Percentiles rank a stretch among this genome's conserved stretches.
These are phyloP conservation scores for Anagyrus pseudococci DNA, from an alignment of 2,888 invertebrate genomes.

Conservation along the genomic window DNA sequence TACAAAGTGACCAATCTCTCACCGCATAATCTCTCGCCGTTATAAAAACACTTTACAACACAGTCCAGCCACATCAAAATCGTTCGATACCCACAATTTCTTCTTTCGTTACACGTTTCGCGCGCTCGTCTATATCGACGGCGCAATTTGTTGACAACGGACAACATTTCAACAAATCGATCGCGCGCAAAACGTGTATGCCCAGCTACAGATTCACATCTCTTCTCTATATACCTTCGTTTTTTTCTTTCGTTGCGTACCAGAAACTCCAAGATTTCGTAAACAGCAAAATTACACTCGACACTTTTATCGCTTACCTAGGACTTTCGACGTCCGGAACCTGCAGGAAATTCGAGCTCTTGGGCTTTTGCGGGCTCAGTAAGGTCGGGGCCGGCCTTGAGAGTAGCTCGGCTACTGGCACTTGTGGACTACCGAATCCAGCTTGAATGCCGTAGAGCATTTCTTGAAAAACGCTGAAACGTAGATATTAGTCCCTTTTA, in stretches of 20 bases:
- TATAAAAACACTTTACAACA: not conserved
- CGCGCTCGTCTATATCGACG: too few species aligned
- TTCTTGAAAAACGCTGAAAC: constrained; percentile 86
- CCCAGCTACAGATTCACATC: too few species aligned
- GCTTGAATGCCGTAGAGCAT: constrained; percentile 95
- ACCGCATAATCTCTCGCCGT: not conserved
- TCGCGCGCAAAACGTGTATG: too few species aligned
- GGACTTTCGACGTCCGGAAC: constrained; percentile 90
- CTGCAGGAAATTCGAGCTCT: constrained; percentile 90
- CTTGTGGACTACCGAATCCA: constrained; percentile 91
- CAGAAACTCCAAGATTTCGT: too few species aligned
- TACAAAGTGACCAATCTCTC: not conserved
- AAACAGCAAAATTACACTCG: too few species aligned
- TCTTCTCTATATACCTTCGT: not conserved
- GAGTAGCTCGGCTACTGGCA: constrained; percentile 87
- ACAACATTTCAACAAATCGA: too few species aligned
- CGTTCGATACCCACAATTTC: too few species aligned
- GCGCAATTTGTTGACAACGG: too few species aligned
- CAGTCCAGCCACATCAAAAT: constrained; percentile 5
- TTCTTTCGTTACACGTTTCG: too few species aligned
- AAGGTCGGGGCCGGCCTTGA: constrained; percentile 86
- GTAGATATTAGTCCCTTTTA: too few species aligned
- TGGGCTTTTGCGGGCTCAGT: constrained; percentile 85
- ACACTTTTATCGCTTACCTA: constrained; percentile 58
- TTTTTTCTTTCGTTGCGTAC: not conserved